Base-by-base conservation (phyloP, 1,140 invertebrate species). In the Drosophila simulans region DNA sequence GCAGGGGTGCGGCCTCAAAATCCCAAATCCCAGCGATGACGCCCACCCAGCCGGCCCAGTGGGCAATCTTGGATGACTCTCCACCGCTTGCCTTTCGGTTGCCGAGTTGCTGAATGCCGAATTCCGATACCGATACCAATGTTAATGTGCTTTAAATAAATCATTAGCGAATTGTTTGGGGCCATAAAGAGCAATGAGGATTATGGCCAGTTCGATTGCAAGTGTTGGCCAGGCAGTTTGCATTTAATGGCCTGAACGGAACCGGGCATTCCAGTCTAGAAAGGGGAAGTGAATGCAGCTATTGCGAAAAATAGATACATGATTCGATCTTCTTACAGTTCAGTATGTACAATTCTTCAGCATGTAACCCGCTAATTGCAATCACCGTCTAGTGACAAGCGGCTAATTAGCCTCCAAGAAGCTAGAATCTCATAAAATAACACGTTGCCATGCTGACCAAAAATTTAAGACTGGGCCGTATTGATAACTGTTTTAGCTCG, bases 121-220 rank as follows among this genome's bases (percentile, higher is more conserved):
- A 55, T 68, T 37, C 63, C 42, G 48, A 69, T 70, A 55, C 20
- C 35, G 63, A 69, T 46, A 20, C 43, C 34, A 13, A 65, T 70
- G 43, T 70, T 70, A 70, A 70, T 75, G 52, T 77, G 84, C 68
- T 59, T 89, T 84, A 90, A 89, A 89, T 89, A 89, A 89, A 88
- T 88, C 84, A 88, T 88, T 88, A 88, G 72, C 76, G 75, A 55
- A 64, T 77, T 82, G 68, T 63, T 78, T 74, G 48, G 51, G 62
- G 55, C 40, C 25, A 40, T 46, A 35, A 45, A 59, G 20, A 40
- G 58, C 52, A 51, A 43, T 51, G 35, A 12, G 49, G 63, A 68
- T 55, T 68, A 17, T 46, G 49, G 49, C 53, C 35, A 31, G 20
- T 12, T 31, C 31, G 31, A 31, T 31, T 31, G 31, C 40, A 46